Evolutionary conservation across 2,113 vertebrate genomes (phyloP).

Genomic region (Dipodomys ordii): DNA sequence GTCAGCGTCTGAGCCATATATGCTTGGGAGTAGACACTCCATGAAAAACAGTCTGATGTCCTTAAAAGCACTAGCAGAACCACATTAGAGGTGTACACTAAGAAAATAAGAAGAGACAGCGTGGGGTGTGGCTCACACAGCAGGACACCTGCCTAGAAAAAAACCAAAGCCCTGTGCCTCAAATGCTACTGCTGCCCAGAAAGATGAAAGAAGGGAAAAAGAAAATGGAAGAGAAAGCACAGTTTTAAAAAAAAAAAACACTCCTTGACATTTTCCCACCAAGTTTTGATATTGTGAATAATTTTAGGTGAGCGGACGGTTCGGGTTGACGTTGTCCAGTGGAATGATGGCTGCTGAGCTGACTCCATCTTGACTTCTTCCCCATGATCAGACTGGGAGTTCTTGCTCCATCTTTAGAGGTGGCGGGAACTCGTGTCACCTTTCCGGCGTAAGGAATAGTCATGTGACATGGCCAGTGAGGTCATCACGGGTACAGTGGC

Average conservation of each 20-base stretch:
- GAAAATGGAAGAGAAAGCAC: not conserved
- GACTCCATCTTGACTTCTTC: not conserved
- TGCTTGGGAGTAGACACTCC: not conserved
- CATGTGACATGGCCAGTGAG: not conserved
- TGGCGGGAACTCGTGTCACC: not conserved
- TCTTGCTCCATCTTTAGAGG: not conserved
- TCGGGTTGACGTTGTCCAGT: not conserved
- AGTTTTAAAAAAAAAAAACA: not conserved
- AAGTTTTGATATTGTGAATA: not conserved
- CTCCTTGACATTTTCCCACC: not conserved
- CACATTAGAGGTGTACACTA: not conserved
- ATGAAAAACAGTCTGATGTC: not conserved
- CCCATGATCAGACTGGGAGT: not conserved
- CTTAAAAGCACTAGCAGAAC: not conserved
- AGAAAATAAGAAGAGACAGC: no score
- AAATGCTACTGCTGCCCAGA: no score
- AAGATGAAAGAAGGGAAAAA: no score
- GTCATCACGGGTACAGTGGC: not conserved
- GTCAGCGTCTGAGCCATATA: not conserved
- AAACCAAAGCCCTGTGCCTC: no score
- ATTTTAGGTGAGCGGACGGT: not conserved
- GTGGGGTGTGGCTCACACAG: no score
- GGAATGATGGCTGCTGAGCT: no score
- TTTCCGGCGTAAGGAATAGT: not conserved
- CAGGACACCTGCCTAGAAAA: no score